Conservation (phyloP, 2,888 invertebrate species). For the Penaeus monodon region DNA sequence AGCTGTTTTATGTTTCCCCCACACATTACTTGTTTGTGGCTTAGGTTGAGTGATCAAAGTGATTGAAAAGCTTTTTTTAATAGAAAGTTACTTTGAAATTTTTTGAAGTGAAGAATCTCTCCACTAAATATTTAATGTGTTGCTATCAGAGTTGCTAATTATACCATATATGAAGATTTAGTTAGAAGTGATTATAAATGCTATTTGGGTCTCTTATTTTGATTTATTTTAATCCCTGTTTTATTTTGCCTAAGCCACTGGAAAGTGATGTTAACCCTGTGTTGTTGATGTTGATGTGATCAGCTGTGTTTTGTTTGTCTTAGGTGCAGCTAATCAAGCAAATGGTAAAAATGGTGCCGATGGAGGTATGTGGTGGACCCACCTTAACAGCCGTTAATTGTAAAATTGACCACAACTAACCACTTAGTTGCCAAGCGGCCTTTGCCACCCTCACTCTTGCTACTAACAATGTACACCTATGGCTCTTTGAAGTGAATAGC, state of each 20-base stretch:
- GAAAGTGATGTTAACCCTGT: conserved; percentile 33
- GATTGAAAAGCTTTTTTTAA: too few relatives aligned
- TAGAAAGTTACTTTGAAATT: too few relatives aligned
- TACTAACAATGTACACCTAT: conserved; percentile 40
- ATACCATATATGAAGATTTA: too few relatives aligned
- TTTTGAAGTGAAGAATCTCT: too few relatives aligned
- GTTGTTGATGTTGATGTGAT: conserved; percentile 58
- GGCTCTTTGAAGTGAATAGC: neutral
- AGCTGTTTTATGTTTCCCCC: conserved; percentile 24
- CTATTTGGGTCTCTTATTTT: too few relatives aligned
- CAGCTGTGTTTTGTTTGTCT: conserved; percentile 61
- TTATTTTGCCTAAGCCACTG: conserved; percentile 39
- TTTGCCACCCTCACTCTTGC: conserved; percentile 28
- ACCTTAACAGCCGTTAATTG: conserved; percentile 44
- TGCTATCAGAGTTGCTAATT: too few relatives aligned
- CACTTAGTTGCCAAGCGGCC: conserved; percentile 21
- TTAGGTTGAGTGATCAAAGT: conserved; percentile 4
- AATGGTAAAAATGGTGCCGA: conserved; percentile 64
- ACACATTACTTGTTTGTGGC: conserved; percentile 16
- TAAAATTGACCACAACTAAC: conserved; percentile 52
- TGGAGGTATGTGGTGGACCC: conserved; percentile 62
- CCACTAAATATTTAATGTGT: too few relatives aligned
- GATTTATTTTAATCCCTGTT: too few relatives aligned
- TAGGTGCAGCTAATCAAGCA: conserved; percentile 64
- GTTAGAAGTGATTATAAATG: too few relatives aligned